Evolutionary conservation across 2,797 vertebrate species (phyloP), one percentile per base, ranked within the genome.

Genomic region (Coracias cyanogaster): DNA sequence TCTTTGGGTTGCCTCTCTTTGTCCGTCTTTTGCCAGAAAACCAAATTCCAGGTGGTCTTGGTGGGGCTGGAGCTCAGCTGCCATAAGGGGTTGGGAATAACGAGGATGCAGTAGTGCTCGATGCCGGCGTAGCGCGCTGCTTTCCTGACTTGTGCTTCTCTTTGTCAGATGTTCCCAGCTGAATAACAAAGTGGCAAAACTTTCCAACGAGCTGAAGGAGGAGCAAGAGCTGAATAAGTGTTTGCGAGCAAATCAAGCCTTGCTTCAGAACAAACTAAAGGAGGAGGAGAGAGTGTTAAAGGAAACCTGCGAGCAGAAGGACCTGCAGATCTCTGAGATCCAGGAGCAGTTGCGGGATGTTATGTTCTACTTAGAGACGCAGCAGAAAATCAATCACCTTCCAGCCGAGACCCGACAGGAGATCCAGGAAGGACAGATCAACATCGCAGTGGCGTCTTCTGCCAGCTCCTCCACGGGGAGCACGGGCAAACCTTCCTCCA

Each of bases 211-310:
- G 97, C 98, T 99, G 97, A 98, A 98, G 96, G 99, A 99, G 96
- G 99, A 99, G 96, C 99, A 99, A 96, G 99, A 99, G 96, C 99
- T 99, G 98, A 99, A 99, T 97, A 98, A 98, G 90, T 99, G 99
- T 37, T 98, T 99, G 95, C 96, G 99, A 82, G 98, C 98, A 82
- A 99, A 99, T 96, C 99, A 99, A 96, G 82, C 96, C 28, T 97
- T 99, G 96, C 98, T 99, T 39, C 99, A 99, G 98, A 92, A 97
- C 71, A 98, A 98, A 96, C 98, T 99, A 58, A 98, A 98, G 25
- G 99, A 99, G 46, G 99, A 99, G 97, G 99, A 99, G 89, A 98
- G 96, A 73, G 97, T 97, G 70, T 86, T 98, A 15, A 98, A 98
- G 72, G 99, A 99, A 88, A 98, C 97, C 6, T 97, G 98, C 0